Base-by-base conservation (phyloP, 2,888 invertebrate species). In the Allolobophora icterica region DNA sequence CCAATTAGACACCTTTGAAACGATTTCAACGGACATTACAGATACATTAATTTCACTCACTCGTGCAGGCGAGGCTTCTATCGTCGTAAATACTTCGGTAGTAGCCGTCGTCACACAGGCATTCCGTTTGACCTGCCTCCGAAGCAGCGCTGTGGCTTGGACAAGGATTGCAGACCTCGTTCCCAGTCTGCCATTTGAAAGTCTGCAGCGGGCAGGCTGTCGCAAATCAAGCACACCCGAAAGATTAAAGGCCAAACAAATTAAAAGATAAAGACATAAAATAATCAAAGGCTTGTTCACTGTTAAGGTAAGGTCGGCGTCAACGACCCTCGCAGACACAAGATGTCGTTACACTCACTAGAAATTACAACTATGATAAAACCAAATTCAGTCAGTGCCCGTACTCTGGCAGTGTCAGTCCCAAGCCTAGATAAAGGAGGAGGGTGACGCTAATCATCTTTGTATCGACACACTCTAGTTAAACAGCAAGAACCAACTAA, bases 171-270 rank as follows among this genome's bases (percentile, higher is more conserved):
- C 99, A 99, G 30, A 96, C 96, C 38, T 97, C 97, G 94, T 97
- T 97, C 84, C 99, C 99, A n/a, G 97, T 97, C 92, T 97, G 97
- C 93, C 97, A 97, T 95, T 99, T 99, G 96, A 97, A 99, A 94
- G 97, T 97, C 33, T 98, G 98, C 91, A 97, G 96, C 45, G 97
- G 97, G 95, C 99, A 97, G 91, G 97, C 97, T 97, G 95, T 19
- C 91, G 19, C n/a, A 42, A 90, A 38, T 19, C 19, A 87, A 6
- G 34, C 87, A 84, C 8, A 87, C 33, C 84, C 19, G 84, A 35
- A 35, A 34, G 35, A 35, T 5, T n/a, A 30, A 35, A 87, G 24
- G 5, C 8, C 19, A 24, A 87, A 34, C 15, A 34, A 35, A 34
- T 35, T 13, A 21, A 35, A 34, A 1, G 84, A 33, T 2, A 34